Evolutionary conservation across 2,888 invertebrate genomes (phyloP), one percentile per base, ranked within the genome.

Genomic region (Hypolimnas misippus): DNA sequence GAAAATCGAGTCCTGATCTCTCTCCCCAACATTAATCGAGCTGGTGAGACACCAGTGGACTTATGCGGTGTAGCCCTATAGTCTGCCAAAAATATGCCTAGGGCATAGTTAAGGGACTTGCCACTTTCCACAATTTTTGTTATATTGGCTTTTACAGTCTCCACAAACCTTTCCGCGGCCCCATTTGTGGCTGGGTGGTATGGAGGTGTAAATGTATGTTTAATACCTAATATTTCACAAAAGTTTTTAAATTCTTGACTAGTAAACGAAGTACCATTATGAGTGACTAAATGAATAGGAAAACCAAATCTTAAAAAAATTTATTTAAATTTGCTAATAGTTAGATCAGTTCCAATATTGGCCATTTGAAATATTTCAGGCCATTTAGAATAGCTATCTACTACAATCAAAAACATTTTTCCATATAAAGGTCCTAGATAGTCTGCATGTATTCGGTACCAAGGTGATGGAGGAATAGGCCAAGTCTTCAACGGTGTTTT

Each of bases 221-320:
- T 66, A 40, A 69, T 25, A 1, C 57, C 33, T 5, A 46, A 38
- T 8, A 33, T 17, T 58, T 69, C 64, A 57, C 70, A 68, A 58
- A 57, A 70, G 16, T 52, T 53, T 60, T 64, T 8, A 63, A 71
- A 70, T 25, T 68, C 66, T 31, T 3, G 7, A 42, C 69, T 67
- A 8, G 67, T 72, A 25, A 63, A 70, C 6, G 70, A 19, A 5
- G 46, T n/a, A 0, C 66, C 66, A 65, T 71, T 70, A 21, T 71
- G 66, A 35, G 70, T 71, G 7, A 71, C 70, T 38, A 70, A 57
- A 33, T 69, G 70, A 29, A 52, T 17, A 1, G 69, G 69, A 25
- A 31, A 69, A 25, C 71, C 67, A 65, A 46, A 70, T 4, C 60
- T 31, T 3, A 21, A n/a, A 67, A 67, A 70, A 19, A 70, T 1